Conservation (phyloP, 2,113 vertebrate genomes). For the Oreotrochilus melanogaster region DNA sequence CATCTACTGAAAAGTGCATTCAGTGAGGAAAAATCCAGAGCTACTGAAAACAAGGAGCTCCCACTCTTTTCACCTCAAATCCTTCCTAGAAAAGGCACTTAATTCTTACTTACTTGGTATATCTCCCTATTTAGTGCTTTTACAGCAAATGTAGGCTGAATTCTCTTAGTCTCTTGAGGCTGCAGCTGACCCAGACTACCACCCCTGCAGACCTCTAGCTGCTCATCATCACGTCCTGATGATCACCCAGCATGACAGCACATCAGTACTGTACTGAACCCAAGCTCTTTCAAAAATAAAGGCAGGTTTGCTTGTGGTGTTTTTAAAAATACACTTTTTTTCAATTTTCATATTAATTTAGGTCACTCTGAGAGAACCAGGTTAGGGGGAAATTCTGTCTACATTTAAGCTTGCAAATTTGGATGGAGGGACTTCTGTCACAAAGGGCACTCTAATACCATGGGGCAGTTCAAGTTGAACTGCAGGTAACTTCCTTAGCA, state of each 20-base stretch:
- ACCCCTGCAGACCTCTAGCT: not conserved
- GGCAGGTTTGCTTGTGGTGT: not conserved
- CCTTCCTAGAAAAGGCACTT: not conserved
- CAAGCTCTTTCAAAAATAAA: not conserved
- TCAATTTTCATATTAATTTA: not conserved
- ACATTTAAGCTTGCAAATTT: not conserved
- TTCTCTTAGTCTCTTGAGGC: not conserved
- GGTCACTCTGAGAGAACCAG: not conserved
- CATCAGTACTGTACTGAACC: not conserved
- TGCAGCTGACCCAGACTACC: conserved; percentile 1
- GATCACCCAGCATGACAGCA: not conserved
- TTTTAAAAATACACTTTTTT: not conserved
- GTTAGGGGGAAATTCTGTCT: not conserved
- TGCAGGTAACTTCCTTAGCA: not conserved
- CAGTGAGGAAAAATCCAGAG: not conserved
- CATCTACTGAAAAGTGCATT: not conserved
- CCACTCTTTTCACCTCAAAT: not conserved
- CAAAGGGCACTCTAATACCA: not conserved
- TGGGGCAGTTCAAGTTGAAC: not conserved
- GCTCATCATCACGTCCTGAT: not conserved
- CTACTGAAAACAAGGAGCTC: not conserved
- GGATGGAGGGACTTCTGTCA: not conserved
- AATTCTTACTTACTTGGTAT: not conserved
- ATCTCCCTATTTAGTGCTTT: not conserved
- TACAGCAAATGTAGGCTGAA: not conserved